A percentile compares a stretch with the other conserved stretches of the same genome.
Evolutionary conservation across 2,113 vertebrate species (phyloP).

Genomic region (Glaucomys volans): DNA sequence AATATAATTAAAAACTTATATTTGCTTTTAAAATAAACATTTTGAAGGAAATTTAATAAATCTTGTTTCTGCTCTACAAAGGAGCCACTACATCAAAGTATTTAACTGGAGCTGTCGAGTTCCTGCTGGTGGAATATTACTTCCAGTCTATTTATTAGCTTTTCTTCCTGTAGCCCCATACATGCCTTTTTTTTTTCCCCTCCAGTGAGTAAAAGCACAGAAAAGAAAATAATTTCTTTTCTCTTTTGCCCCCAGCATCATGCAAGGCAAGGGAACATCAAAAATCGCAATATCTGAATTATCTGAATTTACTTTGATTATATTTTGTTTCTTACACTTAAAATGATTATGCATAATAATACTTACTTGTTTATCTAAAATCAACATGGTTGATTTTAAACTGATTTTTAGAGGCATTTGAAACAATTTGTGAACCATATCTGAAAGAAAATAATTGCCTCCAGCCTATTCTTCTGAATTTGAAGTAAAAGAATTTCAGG

Average conservation of each 20-base stretch:
- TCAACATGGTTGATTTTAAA: slow-evolving; percentile 63
- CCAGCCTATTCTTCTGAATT: slow-evolving; percentile 28
- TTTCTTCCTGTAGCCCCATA: slow-evolving; percentile 56
- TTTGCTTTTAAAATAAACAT: slow-evolving; percentile 72
- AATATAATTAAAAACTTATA: slow-evolving; percentile 71
- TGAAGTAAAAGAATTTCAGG: not conserved
- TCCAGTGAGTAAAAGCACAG: slow-evolving; percentile 59
- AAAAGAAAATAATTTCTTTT: not conserved
- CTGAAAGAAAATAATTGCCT: slow-evolving; percentile 14
- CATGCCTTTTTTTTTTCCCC: not conserved
- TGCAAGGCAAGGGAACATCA: slow-evolving; percentile 2
- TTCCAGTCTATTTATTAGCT: slow-evolving; percentile 80
- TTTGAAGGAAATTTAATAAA: slow-evolving; percentile 71
- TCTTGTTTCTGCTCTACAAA: slow-evolving; percentile 72
- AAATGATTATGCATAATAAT: slow-evolving; percentile 53
- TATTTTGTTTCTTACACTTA: slow-evolving; percentile 65
- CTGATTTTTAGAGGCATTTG: slow-evolving; percentile 20
- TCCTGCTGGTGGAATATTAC: slow-evolving; percentile 76
- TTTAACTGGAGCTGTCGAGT: slow-evolving; percentile 62
- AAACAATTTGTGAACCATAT: slow-evolving; percentile 53
- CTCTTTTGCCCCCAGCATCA: not conserved
- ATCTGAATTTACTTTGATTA: slow-evolving; percentile 66
- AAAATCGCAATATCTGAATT: slow-evolving; percentile 57
- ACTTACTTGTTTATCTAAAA: slow-evolving; percentile 62
- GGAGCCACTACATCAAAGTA: slow-evolving; percentile 61